A percentile compares a stretch with the other conserved stretches of the same genome.
Evolutionary conservation across 2,888 invertebrate species (phyloP).

Genomic region (Exephanes ischioxanthus): DNA sequence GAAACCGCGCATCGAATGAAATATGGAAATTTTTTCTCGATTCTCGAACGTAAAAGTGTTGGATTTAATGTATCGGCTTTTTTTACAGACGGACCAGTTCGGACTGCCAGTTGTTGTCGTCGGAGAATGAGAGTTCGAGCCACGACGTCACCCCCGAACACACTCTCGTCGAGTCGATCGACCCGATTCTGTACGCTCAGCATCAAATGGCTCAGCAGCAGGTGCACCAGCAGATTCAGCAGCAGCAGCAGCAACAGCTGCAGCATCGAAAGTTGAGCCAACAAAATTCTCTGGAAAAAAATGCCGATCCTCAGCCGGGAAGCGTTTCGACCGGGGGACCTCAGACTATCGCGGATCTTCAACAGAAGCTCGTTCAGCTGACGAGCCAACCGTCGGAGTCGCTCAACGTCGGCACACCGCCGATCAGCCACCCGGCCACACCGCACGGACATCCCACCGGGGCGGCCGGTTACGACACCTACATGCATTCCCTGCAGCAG

Average conservation of each 20-base stretch:
- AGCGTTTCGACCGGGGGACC: constrained; percentile 78
- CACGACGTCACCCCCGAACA: constrained; percentile 83
- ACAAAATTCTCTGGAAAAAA: constrained; percentile 83
- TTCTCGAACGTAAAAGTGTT: no score
- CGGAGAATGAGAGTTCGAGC: constrained; percentile 82
- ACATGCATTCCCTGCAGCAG: constrained; percentile 90
- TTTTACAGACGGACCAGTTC: constrained; percentile 78
- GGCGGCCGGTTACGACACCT: constrained; percentile 86
- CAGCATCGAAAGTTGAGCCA: constrained; percentile 82
- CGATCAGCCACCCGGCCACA: constrained; percentile 88
- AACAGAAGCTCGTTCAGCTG: constrained; percentile 87
- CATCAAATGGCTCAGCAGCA: constrained; percentile 74
- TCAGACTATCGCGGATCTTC: constrained; percentile 86
- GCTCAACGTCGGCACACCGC: constrained; percentile 83
- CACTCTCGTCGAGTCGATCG: constrained; percentile 79
- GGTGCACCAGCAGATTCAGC: constrained; percentile 64
- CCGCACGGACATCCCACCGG: constrained; percentile 88
- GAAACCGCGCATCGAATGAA: no score
- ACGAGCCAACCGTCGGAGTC: constrained; percentile 85
- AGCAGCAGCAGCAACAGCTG: constrained; percentile 75
- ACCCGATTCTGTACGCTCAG: constrained; percentile 74
- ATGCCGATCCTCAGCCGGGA: constrained; percentile 67
- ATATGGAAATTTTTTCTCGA: no score
- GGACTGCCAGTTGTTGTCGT: constrained; percentile 79
- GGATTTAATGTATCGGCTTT: background rate